A percentile compares a stretch with the other conserved stretches of the same genome.
phyloP scores from a whole-genome alignment of 2,113 vertebrate genomes.

The Capreolus pygargus region DNA sequence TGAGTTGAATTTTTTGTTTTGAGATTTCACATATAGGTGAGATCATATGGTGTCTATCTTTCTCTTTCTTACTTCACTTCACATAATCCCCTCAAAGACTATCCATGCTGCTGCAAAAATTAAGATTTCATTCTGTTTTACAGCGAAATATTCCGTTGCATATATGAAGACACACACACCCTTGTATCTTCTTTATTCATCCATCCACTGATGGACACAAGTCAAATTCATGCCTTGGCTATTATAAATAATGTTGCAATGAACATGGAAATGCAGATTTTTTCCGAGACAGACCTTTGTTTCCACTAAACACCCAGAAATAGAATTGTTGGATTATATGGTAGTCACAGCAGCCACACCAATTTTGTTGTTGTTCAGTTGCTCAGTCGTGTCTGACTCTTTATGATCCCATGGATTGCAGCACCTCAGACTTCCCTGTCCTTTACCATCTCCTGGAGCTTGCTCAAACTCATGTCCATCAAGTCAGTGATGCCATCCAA shows the following conservation, averaged over 20 bases:
- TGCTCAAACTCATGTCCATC: neutral
- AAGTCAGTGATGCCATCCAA: neutral
- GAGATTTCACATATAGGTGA: neutral
- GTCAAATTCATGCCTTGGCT: neutral
- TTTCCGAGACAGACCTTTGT: neutral
- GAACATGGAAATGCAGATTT: neutral
- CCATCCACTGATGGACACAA: neutral
- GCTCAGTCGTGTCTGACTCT: neutral
- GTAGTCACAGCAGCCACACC: neutral
- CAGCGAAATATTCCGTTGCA: neutral
- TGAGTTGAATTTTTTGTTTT: neutral
- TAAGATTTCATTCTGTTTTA: neutral
- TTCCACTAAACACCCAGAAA: neutral
- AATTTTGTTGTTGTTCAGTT: neutral
- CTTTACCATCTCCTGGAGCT: neutral
- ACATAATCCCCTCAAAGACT: neutral
- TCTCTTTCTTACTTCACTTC: neutral
- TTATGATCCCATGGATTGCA: neutral
- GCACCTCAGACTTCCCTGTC: neutral
- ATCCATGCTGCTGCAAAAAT: neutral
- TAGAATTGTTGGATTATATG: neutral
- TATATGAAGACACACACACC: neutral
- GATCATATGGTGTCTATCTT: neutral
- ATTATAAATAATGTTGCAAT: neutral
- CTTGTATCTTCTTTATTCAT: neutral